Evolutionary conservation across 2,888 invertebrate genomes (phyloP).

Genomic region (Rugalucina vietnamica): DNA sequence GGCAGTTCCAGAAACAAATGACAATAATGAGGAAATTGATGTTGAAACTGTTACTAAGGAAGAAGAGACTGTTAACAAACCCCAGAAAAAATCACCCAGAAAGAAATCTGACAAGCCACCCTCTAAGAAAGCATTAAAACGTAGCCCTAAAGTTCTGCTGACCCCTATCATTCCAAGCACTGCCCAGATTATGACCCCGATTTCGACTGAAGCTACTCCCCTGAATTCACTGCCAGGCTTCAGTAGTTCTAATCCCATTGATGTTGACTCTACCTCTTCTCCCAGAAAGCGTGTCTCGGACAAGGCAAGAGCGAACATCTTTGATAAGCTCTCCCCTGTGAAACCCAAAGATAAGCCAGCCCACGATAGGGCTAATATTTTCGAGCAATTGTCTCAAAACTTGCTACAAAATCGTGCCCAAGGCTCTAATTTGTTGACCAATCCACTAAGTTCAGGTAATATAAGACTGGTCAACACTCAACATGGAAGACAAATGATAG

Average conservation of each 20-base stretch:
- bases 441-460: conserved; percentile 38
- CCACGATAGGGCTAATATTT: conserved; percentile 58
- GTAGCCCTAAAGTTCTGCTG: conserved; percentile 26
- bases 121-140: conserved; percentile 33
- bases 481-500: conserved; percentile 56
- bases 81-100: conserved; percentile 20
- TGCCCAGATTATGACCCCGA: background rate
- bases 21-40: conserved; percentile 56
- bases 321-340: conserved; percentile 47
- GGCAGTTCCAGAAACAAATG: conserved; percentile 23
- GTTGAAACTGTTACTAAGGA: conserved; percentile 52
- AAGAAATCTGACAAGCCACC: conserved; percentile 4
- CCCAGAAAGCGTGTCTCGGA: conserved; percentile 7
- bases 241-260: conserved; percentile 14
- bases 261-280: background rate
- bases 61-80: conserved; percentile 37
- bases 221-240: conserved; percentile 56
- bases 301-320: conserved; percentile 31
- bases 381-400: conserved; percentile 60
- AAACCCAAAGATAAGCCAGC: background rate
- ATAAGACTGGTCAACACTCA: conserved; percentile 56
- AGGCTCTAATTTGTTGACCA: conserved; percentile 24
- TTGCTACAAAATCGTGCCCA: background rate
- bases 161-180: conserved; percentile 5
- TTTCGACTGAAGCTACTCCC: conserved; percentile 53